Evolutionary conservation across 2,797 vertebrate species (phyloP).

Genomic region (Gymnoscopelus braueri): DNA sequence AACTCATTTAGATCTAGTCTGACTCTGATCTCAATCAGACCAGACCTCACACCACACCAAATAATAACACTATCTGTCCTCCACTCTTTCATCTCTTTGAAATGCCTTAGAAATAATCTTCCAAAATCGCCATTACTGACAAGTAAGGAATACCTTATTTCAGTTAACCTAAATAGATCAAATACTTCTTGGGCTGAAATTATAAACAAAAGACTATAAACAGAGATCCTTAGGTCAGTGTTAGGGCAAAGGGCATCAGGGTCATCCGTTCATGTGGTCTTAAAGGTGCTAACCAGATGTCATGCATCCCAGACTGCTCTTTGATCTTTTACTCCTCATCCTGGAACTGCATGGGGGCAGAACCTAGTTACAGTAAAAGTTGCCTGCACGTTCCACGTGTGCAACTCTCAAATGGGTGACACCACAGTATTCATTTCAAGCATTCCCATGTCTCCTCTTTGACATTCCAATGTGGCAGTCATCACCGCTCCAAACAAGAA

Average conservation of each 20-base stretch:
- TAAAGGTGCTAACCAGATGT: conserved; percentile 42
- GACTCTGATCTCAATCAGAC: too few relatives aligned
- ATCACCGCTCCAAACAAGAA: conserved; percentile 36
- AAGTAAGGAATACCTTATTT: too few relatives aligned
- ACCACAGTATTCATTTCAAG: conserved; percentile 5
- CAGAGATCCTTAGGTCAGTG: conserved; percentile 28
- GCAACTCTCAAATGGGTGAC: neutral
- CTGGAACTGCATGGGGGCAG: conserved; percentile 3
- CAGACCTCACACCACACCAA: too few relatives aligned
- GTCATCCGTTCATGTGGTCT: conserved; percentile 27
- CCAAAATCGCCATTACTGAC: too few relatives aligned
- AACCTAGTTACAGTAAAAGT: neutral
- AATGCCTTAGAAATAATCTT: too few relatives aligned
- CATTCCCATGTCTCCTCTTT: conserved; percentile 15
- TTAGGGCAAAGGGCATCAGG: conserved; percentile 21
- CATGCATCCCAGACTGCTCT: conserved; percentile 9
- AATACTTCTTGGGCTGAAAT: too few relatives aligned
- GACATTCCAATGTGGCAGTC: conserved; percentile 27
- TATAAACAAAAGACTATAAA: too few relatives aligned
- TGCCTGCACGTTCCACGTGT: neutral
- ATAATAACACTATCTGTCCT: too few relatives aligned
- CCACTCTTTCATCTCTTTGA: too few relatives aligned
- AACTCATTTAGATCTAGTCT: too few relatives aligned
- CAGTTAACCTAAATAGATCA: too few relatives aligned
- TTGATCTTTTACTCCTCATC: conserved; percentile 48